A percentile compares a stretch with the other conserved stretches of the same genome.
phyloP scores from a whole-genome alignment of 2,888 invertebrate genomes.

The Punctoribates punctum region DNA sequence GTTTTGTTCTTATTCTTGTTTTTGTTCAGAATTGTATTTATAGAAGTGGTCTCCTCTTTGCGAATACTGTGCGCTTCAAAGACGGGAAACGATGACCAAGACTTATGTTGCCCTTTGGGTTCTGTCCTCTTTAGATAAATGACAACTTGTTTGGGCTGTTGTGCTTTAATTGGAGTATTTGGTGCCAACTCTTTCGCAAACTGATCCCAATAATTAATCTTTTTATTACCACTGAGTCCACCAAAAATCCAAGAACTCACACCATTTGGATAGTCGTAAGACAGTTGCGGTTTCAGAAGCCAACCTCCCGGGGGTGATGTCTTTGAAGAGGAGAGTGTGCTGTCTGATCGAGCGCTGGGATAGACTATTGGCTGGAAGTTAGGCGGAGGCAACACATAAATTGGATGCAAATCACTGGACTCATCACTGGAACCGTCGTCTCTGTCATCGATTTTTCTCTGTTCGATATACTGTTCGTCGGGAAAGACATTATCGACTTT shows the following conservation, averaged over 20 bases:
- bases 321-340: background rate
- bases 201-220: conserved; percentile 39
- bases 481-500: conserved; percentile 18
- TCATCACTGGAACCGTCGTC: background rate
- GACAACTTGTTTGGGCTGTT: conserved; percentile 3
- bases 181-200: conserved; percentile 32
- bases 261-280: conserved; percentile 29
- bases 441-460: conserved; percentile 19
- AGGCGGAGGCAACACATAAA: conserved; percentile 45
- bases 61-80: conserved; percentile 8
- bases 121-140: conserved; percentile 24
- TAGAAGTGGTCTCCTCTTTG: background rate
- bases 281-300: background rate
- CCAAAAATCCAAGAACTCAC: conserved; percentile 42
- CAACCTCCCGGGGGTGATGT: too few species aligned
- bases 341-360: conserved; percentile 37
- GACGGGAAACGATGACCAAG: background rate
- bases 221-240: conserved; percentile 29
- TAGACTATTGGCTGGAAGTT: conserved; percentile 45
- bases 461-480: conserved; percentile 27
- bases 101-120: background rate
- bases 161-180: background rate
- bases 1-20: conserved; percentile 6
- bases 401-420: conserved; percentile 41
- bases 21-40: background rate